Evolutionary conservation across 2,113 vertebrate species (phyloP).

Genomic region (Forbesichthys agassizii): DNA sequence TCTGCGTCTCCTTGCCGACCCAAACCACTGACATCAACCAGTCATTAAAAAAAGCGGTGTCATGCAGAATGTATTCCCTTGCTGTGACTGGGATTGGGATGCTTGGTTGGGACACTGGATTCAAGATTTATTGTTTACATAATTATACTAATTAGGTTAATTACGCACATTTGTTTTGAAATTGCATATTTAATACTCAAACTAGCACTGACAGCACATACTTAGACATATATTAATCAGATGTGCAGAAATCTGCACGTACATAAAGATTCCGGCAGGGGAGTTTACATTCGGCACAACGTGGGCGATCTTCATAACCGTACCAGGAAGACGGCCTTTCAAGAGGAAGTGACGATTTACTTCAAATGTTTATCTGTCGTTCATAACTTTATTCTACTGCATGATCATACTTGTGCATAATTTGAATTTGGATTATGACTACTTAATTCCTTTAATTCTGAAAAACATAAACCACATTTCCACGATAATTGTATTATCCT

Average conservation of each 20-base stretch:
- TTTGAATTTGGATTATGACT: background rate
- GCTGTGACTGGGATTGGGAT: too few species aligned
- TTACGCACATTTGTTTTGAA: too few species aligned
- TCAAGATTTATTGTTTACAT: too few species aligned
- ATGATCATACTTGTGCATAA: background rate
- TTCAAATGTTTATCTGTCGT: slow-evolving; percentile 63
- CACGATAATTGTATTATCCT: background rate
- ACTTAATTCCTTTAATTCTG: background rate
- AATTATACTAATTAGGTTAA: too few species aligned
- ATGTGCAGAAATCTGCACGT: too few species aligned
- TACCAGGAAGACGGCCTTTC: slow-evolving; percentile 47
- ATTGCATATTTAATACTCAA: too few species aligned
- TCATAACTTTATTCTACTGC: background rate
- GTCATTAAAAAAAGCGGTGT: slow-evolving; percentile 8
- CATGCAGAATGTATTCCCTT: slow-evolving; percentile 36
- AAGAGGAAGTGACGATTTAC: slow-evolving; percentile 75
- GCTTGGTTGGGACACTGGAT: too few species aligned
- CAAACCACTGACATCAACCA: slow-evolving; percentile 27
- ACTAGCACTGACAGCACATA: too few species aligned
- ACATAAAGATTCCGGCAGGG: background rate
- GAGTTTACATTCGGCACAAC: background rate
- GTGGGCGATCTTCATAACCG: slow-evolving; percentile 23
- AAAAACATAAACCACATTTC: background rate
- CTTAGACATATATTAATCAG: too few species aligned
- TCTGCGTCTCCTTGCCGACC: slow-evolving; percentile 48